A percentile compares a stretch with the other conserved stretches of the same genome.
Conservation (phyloP, 2,797 vertebrate species). For the Fundulus diaphanus region DNA sequence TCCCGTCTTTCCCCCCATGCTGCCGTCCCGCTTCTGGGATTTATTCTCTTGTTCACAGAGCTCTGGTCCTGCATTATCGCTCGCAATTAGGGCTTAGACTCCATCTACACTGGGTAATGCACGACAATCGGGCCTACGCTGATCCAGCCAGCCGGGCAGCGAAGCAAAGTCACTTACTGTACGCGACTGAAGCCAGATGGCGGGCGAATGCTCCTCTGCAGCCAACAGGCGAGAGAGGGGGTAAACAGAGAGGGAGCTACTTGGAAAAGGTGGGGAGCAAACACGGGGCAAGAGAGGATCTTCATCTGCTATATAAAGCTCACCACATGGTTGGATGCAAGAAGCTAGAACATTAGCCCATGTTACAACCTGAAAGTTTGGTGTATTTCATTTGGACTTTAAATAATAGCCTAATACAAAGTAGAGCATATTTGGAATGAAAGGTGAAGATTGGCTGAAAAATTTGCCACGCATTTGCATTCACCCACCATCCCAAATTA, state of each 20-base stretch:
- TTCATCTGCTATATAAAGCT: conserved; percentile 47
- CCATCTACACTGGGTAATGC: conserved; percentile 76
- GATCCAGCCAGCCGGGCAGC: conserved; percentile 53
- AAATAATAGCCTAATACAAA: too few relatives aligned
- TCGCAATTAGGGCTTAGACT: conserved; percentile 80
- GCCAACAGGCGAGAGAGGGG: conserved; percentile 32
- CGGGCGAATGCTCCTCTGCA: conserved; percentile 56
- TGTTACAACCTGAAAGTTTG: not conserved
- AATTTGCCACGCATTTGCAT: not conserved
- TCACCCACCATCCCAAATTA: not conserved
- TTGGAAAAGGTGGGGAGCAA: conserved; percentile 30
- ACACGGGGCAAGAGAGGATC: conserved; percentile 34
- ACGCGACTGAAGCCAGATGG: conserved; percentile 73
- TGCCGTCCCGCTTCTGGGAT: conserved; percentile 68
- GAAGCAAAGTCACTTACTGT: conserved; percentile 72
- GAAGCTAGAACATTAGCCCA: not conserved
- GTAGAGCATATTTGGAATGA: not conserved
- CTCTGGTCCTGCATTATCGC: conserved; percentile 71
- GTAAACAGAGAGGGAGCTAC: conserved; percentile 21
- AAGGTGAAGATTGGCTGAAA: not conserved
- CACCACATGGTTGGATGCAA: conserved; percentile 56
- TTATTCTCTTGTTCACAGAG: conserved; percentile 66
- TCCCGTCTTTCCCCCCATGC: conserved; percentile 60
- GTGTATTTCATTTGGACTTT: not conserved
- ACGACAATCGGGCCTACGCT: conserved; percentile 62